Percentiles rank a stretch among this genome's conserved stretches.
Conservation (phyloP, 2,888 invertebrate species). For the Aphidius colemani region DNA sequence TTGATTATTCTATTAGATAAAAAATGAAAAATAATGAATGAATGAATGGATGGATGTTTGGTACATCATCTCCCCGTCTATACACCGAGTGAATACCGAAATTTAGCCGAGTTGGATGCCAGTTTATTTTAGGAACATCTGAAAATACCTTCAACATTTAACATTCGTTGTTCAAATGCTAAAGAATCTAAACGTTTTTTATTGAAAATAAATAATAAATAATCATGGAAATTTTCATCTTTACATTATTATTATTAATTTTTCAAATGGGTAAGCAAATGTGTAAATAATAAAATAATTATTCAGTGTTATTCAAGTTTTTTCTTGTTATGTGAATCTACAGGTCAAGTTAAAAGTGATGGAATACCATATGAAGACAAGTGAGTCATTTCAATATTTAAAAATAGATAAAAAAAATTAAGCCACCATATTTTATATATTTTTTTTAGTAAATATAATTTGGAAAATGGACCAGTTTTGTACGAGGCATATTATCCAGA, state of each 20-base stretch:
- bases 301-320: not conserved
- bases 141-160: conserved; percentile 1
- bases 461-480: conserved; percentile 45
- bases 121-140: conserved; percentile 10
- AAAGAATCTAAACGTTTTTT: not conserved
- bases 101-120: not conserved
- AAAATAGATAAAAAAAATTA: no score
- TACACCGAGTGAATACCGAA: no score
- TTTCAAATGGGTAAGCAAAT: conserved; percentile 6
- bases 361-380: conserved; percentile 1
- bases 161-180: not conserved
- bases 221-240: not conserved
- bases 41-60: conserved; percentile 4
- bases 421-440: no score
- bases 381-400: no score
- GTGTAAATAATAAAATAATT: not conserved
- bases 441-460: conserved; percentile 37
- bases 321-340: not conserved
- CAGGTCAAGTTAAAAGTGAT: no score
- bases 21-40: no score
- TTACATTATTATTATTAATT: conserved; percentile 3
- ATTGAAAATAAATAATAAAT: not conserved
- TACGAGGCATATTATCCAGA: conserved; percentile 52
- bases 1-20: no score
- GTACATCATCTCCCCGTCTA: no score